These are phyloP conservation scores for Meriones psammophilus DNA, from an alignment of 2,797 vertebrate species.

Conservation along the genomic window DNA sequence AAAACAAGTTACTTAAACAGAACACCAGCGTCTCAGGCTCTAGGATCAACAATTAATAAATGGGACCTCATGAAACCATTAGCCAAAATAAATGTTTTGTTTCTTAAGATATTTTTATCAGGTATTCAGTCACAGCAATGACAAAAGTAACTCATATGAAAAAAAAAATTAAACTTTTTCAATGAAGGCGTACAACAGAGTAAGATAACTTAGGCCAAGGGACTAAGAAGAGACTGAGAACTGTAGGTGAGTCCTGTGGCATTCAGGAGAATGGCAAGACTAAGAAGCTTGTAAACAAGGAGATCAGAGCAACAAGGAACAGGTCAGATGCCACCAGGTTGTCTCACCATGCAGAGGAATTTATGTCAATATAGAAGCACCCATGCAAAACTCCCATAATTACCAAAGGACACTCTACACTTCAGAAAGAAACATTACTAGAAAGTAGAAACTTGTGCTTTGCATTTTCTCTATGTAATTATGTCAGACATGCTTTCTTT, in stretches of 20 bases:
- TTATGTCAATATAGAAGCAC: not conserved
- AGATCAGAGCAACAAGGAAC: not conserved
- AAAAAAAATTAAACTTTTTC: not conserved
- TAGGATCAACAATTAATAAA: no score
- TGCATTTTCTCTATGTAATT: conserved; percentile 39
- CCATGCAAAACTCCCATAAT: not conserved
- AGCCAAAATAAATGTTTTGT: not conserved
- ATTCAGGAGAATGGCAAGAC: not conserved
- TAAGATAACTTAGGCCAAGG: not conserved
- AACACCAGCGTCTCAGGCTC: no score
- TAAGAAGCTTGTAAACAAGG: not conserved
- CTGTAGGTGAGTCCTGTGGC: not conserved
- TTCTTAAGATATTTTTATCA: not conserved
- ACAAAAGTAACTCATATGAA: not conserved
- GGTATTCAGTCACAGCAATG: not conserved
- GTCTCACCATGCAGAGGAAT: not conserved
- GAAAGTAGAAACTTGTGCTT: conserved; percentile 35
- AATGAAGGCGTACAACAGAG: not conserved
- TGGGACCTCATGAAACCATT: not conserved
- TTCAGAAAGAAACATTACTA: conserved; percentile 45
- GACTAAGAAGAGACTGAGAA: not conserved
- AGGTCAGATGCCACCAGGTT: not conserved
- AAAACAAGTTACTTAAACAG: not conserved
- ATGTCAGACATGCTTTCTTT: conserved; percentile 42
- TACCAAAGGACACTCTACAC: not conserved